Evolutionary conservation across 2,888 invertebrate genomes (phyloP).

Genomic region (Chrysotoxum bicinctum): DNA sequence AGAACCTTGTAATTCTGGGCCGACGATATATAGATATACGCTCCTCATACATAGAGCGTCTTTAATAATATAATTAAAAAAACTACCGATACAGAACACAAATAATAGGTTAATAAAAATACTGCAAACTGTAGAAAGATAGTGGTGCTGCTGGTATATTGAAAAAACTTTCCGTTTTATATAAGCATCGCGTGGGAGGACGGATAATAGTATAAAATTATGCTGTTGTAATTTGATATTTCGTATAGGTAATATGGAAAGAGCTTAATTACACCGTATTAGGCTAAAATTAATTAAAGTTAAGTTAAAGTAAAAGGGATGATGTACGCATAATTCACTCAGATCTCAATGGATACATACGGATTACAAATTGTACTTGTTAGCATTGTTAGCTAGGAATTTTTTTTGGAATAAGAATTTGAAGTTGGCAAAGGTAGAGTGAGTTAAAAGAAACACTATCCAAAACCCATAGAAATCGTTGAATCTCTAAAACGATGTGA

Average conservation of each 20-base stretch:
- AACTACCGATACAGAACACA: not conserved
- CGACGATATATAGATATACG: not conserved
- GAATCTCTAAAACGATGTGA: too few species aligned
- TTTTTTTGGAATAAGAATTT: too few species aligned
- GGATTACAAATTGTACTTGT: too few species aligned
- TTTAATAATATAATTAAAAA: conserved; percentile 1
- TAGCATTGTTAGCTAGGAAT: too few species aligned
- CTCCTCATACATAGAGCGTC: not conserved
- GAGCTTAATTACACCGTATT: not conserved
- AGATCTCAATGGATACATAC: not conserved
- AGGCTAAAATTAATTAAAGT: not conserved
- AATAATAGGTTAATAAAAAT: not conserved
- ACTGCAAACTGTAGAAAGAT: not conserved
- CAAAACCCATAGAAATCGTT: too few species aligned
- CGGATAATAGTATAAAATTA: not conserved
- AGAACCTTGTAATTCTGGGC: too few species aligned
- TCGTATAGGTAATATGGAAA: not conserved
- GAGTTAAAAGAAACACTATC: too few species aligned
- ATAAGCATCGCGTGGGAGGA: not conserved
- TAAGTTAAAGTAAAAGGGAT: not conserved
- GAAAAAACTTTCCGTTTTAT: not conserved
- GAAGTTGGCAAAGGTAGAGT: too few species aligned
- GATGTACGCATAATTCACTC: too few species aligned
- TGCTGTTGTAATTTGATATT: not conserved
- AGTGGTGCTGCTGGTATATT: not conserved